Evolutionary conservation across 2,113 vertebrate species (phyloP).

Genomic region (Pavo muticus): DNA sequence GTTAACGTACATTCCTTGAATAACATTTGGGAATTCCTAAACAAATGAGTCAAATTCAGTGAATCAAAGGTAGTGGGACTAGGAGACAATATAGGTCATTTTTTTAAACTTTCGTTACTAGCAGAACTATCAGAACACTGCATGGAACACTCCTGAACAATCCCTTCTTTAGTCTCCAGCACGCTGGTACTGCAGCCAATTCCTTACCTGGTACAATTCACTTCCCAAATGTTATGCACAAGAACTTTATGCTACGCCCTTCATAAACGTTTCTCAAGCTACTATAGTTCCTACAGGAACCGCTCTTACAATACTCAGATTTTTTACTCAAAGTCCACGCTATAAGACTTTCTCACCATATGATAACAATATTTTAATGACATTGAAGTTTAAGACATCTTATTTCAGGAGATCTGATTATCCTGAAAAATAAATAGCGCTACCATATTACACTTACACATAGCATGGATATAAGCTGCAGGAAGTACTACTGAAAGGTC

Average conservation of each 20-base stretch:
- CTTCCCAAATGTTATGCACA: neutral
- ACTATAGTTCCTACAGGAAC: neutral
- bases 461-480: neutral
- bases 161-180: neutral
- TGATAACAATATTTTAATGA: neutral
- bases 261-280: neutral
- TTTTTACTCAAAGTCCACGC: neutral
- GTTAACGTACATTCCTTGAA: slow-evolving; percentile 58
- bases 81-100: neutral
- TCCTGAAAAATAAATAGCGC: neutral
- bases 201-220: neutral
- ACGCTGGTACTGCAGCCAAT: neutral
- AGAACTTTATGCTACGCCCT: neutral
- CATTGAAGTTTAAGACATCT: neutral
- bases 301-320: neutral
- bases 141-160: neutral
- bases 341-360: neutral
- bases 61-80: slow-evolving; percentile 12
- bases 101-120: slow-evolving; percentile 14
- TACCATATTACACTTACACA: neutral
- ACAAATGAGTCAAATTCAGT: slow-evolving; percentile 45
- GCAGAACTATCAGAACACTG: neutral
- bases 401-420: neutral
- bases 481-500: slow-evolving; percentile 30
- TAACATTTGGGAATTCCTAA: slow-evolving; percentile 61